These are phyloP conservation scores for Bubalus kerabau DNA, from an alignment of 2,113 vertebrate species.

Conservation along the genomic window DNA sequence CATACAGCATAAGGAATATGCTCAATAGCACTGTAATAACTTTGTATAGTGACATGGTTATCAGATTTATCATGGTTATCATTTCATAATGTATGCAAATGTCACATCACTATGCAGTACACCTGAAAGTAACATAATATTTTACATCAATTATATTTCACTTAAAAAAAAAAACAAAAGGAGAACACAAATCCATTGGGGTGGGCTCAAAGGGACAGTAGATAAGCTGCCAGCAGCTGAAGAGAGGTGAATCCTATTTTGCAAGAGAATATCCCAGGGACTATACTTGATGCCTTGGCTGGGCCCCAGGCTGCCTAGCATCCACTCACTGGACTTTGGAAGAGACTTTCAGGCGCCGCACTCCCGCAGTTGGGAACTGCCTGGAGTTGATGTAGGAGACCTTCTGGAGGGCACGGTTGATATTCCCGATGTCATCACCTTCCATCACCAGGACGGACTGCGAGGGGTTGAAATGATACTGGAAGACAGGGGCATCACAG, in stretches of 20 bases:
- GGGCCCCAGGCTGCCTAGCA: accelerated
- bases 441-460: slow-evolving; percentile 97
- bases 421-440: slow-evolving; percentile 93
- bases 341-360: slow-evolving; percentile 89
- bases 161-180: neutral
- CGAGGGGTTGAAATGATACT: slow-evolving; percentile 99
- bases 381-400: slow-evolving; percentile 98
- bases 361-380: slow-evolving; percentile 92
- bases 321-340: slow-evolving; percentile 93
- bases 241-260: neutral
- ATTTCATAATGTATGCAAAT: neutral
- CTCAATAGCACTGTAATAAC: neutral
- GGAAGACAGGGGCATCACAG: slow-evolving; percentile 57
- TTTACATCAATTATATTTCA: neutral
- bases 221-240: neutral
- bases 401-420: slow-evolving; percentile 91
- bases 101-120: neutral
- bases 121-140: neutral
- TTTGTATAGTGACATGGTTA: neutral
- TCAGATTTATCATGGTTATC: neutral
- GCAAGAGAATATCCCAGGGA: neutral
- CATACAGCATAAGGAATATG: neutral
- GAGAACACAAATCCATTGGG: neutral
- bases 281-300: neutral
- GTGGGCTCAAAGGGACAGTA: neutral